A percentile compares a stretch with the other conserved stretches of the same genome.
These are phyloP conservation scores for Pitangus sulphuratus DNA, from an alignment of 2,797 vertebrate species.

Conservation along the genomic window DNA sequence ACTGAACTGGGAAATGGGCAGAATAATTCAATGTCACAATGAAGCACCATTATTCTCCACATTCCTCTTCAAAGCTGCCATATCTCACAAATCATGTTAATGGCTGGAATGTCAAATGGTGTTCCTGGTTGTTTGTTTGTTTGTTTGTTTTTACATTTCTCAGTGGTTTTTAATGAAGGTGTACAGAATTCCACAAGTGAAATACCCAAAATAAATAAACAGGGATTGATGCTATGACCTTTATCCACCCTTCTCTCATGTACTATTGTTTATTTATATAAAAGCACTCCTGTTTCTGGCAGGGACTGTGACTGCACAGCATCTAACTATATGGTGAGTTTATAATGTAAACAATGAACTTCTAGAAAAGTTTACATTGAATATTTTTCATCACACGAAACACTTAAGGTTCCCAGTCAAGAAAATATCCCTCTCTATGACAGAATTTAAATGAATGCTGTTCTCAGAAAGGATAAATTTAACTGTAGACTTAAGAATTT, in stretches of 20 bases:
- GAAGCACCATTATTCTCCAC: not conserved
- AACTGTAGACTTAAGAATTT: not conserved
- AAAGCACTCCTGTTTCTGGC: not conserved
- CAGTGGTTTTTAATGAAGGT: not conserved
- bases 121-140: accelerated
- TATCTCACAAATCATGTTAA: not conserved
- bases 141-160: not conserved
- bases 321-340: not conserved
- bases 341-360: not conserved
- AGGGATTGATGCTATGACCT: not conserved
- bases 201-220: not conserved
- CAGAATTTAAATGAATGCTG: not conserved
- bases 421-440: not conserved
- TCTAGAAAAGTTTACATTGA: not conserved
- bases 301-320: not conserved
- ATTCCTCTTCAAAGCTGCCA: not conserved
- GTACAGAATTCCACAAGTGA: not conserved
- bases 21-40: not conserved
- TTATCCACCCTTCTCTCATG: not conserved
- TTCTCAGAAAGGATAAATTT: not conserved
- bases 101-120: not conserved
- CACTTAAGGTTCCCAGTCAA: not conserved
- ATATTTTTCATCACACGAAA: not conserved
- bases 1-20: not conserved
- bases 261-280: not conserved